A percentile compares a stretch with the other conserved stretches of the same genome.
These are phyloP conservation scores for Eptesicus fuscus DNA, from an alignment of 2,113 vertebrate species.

Conservation along the genomic window DNA sequence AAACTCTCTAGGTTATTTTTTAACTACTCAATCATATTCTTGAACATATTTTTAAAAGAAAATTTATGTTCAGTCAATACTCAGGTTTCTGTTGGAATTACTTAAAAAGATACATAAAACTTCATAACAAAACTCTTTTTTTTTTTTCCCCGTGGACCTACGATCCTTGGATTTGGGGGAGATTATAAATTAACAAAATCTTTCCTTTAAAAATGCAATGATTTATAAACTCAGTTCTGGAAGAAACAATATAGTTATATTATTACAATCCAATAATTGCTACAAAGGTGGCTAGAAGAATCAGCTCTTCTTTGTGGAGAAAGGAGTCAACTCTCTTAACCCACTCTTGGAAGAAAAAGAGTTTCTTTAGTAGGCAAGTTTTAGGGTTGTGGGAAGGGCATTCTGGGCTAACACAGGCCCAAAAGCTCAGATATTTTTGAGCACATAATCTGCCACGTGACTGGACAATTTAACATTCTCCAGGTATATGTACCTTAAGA, in stretches of 20 bases:
- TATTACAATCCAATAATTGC: neutral
- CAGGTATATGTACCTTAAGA: neutral
- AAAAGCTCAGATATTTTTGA: neutral
- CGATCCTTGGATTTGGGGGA: neutral
- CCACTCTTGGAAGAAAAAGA: neutral
- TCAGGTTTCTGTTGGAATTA: neutral
- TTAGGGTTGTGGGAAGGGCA: neutral
- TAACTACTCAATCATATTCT: neutral
- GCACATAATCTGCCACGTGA: neutral
- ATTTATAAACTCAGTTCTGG: neutral
- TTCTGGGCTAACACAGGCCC: neutral
- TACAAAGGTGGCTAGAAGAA: neutral
- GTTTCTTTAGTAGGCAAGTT: neutral
- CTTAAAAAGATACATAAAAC: neutral
- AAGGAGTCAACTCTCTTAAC: neutral
- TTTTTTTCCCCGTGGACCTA: neutral
- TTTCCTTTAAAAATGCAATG: neutral
- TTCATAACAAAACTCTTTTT: neutral
- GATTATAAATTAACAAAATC: neutral
- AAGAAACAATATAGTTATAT: neutral
- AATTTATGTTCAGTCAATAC: neutral
- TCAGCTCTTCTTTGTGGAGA: neutral
- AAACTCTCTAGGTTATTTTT: neutral
- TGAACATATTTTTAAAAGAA: slow-evolving; percentile 6
- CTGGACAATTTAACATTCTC: neutral